Percentiles rank a stretch among this genome's conserved stretches.
Conservation (phyloP, 2,888 invertebrate species). For the Heliconius hortense region DNA sequence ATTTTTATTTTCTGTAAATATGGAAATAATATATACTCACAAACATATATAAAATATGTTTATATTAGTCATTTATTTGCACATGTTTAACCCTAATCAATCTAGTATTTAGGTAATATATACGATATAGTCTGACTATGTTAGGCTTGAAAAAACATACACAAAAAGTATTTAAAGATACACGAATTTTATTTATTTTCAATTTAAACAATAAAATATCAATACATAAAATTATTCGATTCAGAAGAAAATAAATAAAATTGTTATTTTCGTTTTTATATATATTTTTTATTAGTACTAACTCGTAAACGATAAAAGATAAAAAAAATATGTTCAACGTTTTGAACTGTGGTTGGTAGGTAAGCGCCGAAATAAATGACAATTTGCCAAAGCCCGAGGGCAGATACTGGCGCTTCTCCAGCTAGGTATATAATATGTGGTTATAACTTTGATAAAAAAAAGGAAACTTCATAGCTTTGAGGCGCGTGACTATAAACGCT, state of each 20-base stretch:
- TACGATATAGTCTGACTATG: not conserved
- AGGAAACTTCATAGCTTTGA: not conserved
- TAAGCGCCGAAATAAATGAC: not conserved
- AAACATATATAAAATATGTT: not conserved
- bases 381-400: slow-evolving; percentile 4
- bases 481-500: too few species aligned
- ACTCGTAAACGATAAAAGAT: not conserved
- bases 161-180: not conserved
- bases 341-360: not conserved
- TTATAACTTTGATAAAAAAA: not conserved
- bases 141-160: not conserved
- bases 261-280: too few species aligned
- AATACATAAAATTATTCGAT: not conserved
- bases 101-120: too few species aligned
- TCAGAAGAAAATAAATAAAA: not conserved
- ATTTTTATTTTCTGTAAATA: not conserved
- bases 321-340: not conserved
- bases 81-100: not conserved
- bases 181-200: not conserved
- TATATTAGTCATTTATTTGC: not conserved
- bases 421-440: not conserved
- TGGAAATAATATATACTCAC: not conserved
- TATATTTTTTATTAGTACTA: not conserved
- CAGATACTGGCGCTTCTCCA: not conserved
- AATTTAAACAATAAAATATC: not conserved